Evolutionary conservation across 1,140 invertebrate genomes (phyloP).

Genomic region (Eriosoma lanigerum): DNA sequence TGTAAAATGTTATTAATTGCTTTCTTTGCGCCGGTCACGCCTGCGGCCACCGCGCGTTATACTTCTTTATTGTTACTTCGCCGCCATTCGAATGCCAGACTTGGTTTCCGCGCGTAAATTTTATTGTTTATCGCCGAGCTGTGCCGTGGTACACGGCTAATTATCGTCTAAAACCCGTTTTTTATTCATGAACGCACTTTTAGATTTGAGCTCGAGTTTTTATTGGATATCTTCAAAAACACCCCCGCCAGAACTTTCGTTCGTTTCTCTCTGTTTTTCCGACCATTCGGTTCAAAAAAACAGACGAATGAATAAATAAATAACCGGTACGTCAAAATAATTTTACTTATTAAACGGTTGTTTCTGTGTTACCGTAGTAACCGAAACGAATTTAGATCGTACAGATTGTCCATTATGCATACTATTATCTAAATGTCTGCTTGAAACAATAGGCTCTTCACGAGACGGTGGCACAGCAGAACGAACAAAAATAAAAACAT

Average conservation of each 20-base stretch:
- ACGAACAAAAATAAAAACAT: neutral
- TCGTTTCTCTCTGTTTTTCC: neutral
- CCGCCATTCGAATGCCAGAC: constrained; percentile 3
- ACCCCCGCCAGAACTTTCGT: neutral
- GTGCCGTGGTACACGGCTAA: neutral
- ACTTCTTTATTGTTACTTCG: neutral
- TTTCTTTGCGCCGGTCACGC: neutral
- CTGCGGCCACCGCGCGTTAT: neutral
- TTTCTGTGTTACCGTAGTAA: constrained; percentile 31
- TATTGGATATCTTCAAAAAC: constrained; percentile 18
- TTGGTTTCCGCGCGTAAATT: neutral
- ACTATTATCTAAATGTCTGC: constrained; percentile 2
- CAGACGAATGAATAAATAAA: constrained; percentile 35
- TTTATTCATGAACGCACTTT: constrained; percentile 20
- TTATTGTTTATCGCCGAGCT: neutral
- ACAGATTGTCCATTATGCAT: constrained; percentile 2
- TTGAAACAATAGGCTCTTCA: constrained; percentile 10
- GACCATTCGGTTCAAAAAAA: constrained; percentile 26
- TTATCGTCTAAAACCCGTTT: constrained; percentile 5
- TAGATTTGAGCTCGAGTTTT: neutral
- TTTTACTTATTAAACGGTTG: constrained; percentile 28
- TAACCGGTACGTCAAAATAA: constrained; percentile 1
- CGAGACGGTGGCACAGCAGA: neutral
- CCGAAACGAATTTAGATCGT: constrained; percentile 26
- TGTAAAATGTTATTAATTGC: no score